Evolutionary conservation across 2,888 invertebrate genomes (phyloP).

Genomic region (Patella caerulea): DNA sequence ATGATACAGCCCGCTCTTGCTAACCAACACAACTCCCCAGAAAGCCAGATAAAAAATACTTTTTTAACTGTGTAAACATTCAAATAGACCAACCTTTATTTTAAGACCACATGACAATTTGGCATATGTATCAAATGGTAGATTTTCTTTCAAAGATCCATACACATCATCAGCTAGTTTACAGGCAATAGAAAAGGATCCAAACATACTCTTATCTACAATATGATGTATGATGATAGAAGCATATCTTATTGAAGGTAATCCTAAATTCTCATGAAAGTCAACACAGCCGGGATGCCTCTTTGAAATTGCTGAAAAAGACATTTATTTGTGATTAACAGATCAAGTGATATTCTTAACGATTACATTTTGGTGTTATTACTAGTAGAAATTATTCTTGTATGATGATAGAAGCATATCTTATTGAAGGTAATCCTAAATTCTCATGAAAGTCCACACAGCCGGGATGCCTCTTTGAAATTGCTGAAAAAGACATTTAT

Average conservation of each 20-base stretch:
- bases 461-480: not conserved
- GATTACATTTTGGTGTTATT: no score
- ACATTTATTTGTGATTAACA: no score
- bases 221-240: conserved; percentile 7
- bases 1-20: no score
- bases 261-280: not conserved
- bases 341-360: no score
- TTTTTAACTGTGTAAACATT: no score
- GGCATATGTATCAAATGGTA: not conserved
- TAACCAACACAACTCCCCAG: no score
- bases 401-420: not conserved
- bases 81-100: not conserved
- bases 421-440: not conserved
- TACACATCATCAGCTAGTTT: conserved; percentile 13
- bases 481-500: not conserved
- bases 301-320: not conserved
- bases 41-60: no score
- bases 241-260: not conserved
- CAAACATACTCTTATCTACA: conserved; percentile 13
- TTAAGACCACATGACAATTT: not conserved
- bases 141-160: not conserved
- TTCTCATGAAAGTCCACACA: not conserved
- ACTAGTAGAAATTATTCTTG: not conserved
- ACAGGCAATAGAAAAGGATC: conserved; percentile 9
- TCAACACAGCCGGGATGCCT: not conserved